Conservation (phyloP, 2,797 vertebrate genomes). For the Pipistrellus kuhlii region DNA sequence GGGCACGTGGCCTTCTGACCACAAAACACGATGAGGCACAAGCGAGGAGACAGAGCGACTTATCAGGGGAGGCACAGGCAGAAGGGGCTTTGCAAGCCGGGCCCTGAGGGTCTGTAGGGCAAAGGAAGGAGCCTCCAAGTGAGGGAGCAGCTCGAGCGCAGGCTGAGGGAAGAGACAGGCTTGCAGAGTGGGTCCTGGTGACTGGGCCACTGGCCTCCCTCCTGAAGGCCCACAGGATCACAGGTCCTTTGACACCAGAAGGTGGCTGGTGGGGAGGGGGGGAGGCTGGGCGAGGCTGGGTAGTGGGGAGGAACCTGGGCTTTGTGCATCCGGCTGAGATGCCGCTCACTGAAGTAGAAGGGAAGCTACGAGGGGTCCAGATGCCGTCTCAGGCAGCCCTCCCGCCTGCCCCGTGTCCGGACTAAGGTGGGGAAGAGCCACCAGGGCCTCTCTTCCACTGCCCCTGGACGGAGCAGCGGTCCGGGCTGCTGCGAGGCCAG, state of each 20-base stretch:
- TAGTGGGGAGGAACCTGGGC: too few species aligned
- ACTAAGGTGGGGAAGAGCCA: neutral
- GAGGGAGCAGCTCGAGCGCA: neutral
- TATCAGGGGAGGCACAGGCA: neutral
- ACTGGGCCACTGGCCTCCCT: neutral
- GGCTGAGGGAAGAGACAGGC: neutral
- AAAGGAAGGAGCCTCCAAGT: too few species aligned
- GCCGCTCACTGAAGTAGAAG: neutral
- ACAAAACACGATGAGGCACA: neutral
- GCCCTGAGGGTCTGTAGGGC: neutral
- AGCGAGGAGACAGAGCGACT: neutral
- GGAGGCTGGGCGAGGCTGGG: neutral
- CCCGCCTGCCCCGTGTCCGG: neutral
- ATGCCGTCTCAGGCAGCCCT: neutral
- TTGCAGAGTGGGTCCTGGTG: too few species aligned
- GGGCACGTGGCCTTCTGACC: neutral
- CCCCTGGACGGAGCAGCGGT: neutral
- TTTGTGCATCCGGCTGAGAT: neutral
- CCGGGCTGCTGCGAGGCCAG: rapidly evolving
- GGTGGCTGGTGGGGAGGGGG: neutral
- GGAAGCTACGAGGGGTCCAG: neutral
- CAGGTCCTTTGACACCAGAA: neutral
- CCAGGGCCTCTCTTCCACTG: neutral
- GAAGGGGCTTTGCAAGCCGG: neutral
- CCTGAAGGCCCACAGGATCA: neutral